These are phyloP conservation scores for Anthoscopus minutus DNA, from an alignment of 2,113 vertebrate genomes.

Conservation along the genomic window DNA sequence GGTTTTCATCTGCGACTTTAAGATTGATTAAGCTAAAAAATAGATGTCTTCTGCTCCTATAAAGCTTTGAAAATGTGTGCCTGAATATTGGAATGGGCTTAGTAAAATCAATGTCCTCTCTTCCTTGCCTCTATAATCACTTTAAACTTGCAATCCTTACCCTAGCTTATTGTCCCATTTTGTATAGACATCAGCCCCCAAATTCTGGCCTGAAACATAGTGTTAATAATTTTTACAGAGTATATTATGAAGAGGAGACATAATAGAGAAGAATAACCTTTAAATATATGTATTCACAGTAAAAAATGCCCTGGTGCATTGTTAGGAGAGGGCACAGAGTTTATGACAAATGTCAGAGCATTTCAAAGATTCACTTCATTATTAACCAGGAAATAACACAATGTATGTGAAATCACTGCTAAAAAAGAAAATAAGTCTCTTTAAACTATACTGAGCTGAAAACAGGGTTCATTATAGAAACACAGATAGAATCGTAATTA, in stretches of 20 bases:
- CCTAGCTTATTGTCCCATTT: neutral
- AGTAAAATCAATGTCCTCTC: neutral
- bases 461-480: constrained; percentile 18
- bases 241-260: neutral
- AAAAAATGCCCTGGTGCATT: neutral
- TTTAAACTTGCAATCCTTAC: neutral
- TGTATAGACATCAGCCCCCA: neutral
- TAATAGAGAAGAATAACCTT: neutral
- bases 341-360: neutral
- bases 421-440: neutral
- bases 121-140: neutral
- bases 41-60: neutral
- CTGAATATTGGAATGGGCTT: neutral
- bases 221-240: neutral
- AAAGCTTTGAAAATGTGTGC: neutral
- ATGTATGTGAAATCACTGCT: neutral
- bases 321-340: neutral
- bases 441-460: neutral
- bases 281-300: neutral
- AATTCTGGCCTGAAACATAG: neutral
- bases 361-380: neutral
- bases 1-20: neutral
- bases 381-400: neutral
- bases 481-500: constrained; percentile 45
- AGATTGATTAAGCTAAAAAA: neutral